These are phyloP conservation scores for Eristalis arbustorum DNA, from an alignment of 2,888 invertebrate species.

Conservation along the genomic window DNA sequence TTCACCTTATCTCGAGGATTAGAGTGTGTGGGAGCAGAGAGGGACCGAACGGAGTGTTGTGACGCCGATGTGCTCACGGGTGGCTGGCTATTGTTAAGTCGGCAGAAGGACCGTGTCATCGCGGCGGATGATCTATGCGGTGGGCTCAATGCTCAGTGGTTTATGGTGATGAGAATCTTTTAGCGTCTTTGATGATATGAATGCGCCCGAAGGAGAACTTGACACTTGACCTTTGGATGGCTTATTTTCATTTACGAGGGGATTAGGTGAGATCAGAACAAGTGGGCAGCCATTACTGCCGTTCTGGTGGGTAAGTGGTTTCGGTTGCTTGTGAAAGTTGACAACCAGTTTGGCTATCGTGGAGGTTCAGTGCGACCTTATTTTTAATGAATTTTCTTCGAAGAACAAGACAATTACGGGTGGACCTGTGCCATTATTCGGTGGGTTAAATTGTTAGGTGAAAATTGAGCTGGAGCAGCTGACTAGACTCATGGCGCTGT, in stretches of 20 bases:
- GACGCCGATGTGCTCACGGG: slow-evolving; percentile 46
- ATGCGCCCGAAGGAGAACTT: not conserved
- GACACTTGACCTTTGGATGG: slow-evolving; percentile 7
- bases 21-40: slow-evolving; percentile 4
- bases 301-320: not conserved
- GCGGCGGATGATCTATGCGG: slow-evolving; percentile 49
- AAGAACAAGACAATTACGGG: not conserved
- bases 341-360: no score
- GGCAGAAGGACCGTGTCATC: slow-evolving; percentile 40
- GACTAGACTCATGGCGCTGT: no score
- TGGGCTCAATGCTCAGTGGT: slow-evolving; percentile 17
- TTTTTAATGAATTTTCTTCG: not conserved
- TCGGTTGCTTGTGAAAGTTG: not conserved
- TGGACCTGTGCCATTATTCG: no score
- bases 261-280: not conserved
- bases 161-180: slow-evolving; percentile 24
- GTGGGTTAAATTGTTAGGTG: no score
- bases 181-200: slow-evolving; percentile 1
- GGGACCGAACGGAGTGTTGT: slow-evolving; percentile 14
- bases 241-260: not conserved
- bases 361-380: not conserved
- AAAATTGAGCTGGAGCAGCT: no score
- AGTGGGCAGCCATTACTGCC: not conserved
- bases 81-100: slow-evolving; percentile 48
- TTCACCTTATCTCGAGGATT: slow-evolving; percentile 59